Base-by-base conservation (phyloP, 2,797 vertebrate genomes). In the Dendrocincla tyrannina region DNA sequence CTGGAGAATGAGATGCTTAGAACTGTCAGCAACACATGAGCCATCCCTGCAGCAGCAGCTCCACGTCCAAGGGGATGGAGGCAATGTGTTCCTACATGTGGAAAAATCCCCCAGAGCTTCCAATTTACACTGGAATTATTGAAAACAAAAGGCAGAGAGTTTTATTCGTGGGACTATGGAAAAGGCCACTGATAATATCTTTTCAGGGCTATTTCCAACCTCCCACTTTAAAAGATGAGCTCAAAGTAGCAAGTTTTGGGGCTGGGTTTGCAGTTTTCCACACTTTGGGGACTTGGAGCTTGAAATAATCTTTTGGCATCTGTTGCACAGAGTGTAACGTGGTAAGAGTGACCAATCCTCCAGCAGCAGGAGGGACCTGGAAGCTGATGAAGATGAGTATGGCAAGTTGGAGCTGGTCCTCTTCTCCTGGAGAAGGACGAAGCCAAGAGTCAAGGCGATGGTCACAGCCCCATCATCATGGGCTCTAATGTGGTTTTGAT, bases 291-390 rank as follows among this genome's bases (percentile, higher is more conserved):
- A 28, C 52, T 79, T 6, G 2, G 58, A 86, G 60, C 27, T 94
- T 68, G 73, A 68, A 63, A 79, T 52, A 49, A 78, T 20, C 13
- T 10, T 47, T 28, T 59, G 80, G 80, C 52, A 64, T 41, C n/a
- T 56, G 42, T 82, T 30, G 56, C 12, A 5, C 8, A 13, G 56
- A 14, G n/a, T 23, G 39, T 49, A 67, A 35, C 18, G 3, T 69
- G 78, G 64, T 53, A 30, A 33, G 62, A 88, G 41, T 15, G 46
- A 92, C n/a, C 58, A 41, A 55, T 42, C 35, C 28, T 69, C 25
- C 85, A 74, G 53, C 95, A 94, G 88, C 76, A 70, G 70, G 76
- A 82, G 88, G 52, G 69, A 83, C 46, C 49, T 89, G 85, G 85
- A 37, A 64, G 58, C 59, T 92, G 81, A 18, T 66, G 69, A 73